phyloP scores from a whole-genome alignment of 2,113 vertebrate genomes.

The Amphiprion percula region DNA sequence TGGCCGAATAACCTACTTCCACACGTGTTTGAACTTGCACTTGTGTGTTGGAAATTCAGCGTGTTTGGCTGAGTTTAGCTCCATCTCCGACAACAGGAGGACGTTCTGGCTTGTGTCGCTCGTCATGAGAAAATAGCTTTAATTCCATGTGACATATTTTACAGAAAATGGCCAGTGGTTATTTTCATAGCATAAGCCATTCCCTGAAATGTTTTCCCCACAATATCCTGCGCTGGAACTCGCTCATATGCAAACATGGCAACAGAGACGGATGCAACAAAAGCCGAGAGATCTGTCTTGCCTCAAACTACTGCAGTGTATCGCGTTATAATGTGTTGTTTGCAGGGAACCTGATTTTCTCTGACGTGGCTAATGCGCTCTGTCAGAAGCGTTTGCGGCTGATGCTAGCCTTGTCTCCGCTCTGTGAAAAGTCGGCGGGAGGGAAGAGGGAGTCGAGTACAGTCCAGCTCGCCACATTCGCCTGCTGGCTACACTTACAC shows the following conservation, averaged over 20 bases:
- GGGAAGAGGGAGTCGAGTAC: background rate
- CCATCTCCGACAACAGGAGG: background rate
- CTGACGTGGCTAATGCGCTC: slow-evolving; percentile 59
- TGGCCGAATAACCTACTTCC: too few species aligned
- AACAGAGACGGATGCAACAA: slow-evolving; percentile 15
- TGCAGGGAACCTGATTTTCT: slow-evolving; percentile 43
- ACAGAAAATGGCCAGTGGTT: slow-evolving; percentile 48
- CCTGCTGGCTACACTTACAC: slow-evolving; percentile 32
- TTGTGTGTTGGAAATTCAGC: too few species aligned
- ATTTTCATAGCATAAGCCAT: slow-evolving; percentile 45
- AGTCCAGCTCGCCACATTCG: slow-evolving; percentile 14
- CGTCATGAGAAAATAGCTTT: slow-evolving; percentile 9
- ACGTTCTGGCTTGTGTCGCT: slow-evolving; percentile 7
- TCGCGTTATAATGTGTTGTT: slow-evolving; percentile 53
- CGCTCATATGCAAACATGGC: slow-evolving; percentile 36
- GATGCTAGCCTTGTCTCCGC: slow-evolving; percentile 58
- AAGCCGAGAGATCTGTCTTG: slow-evolving; percentile 35
- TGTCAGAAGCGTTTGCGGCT: slow-evolving; percentile 66
- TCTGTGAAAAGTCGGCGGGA: slow-evolving; percentile 14
- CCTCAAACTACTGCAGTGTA: slow-evolving; percentile 39
- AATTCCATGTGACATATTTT: slow-evolving; percentile 55
- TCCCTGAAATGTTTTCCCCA: slow-evolving; percentile 40
- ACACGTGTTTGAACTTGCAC: too few species aligned
- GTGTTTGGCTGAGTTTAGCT: too few species aligned
- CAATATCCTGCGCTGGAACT: slow-evolving; percentile 18